phyloP scores from a whole-genome alignment of 2,888 invertebrate species.

The Ormia ochracea region DNA sequence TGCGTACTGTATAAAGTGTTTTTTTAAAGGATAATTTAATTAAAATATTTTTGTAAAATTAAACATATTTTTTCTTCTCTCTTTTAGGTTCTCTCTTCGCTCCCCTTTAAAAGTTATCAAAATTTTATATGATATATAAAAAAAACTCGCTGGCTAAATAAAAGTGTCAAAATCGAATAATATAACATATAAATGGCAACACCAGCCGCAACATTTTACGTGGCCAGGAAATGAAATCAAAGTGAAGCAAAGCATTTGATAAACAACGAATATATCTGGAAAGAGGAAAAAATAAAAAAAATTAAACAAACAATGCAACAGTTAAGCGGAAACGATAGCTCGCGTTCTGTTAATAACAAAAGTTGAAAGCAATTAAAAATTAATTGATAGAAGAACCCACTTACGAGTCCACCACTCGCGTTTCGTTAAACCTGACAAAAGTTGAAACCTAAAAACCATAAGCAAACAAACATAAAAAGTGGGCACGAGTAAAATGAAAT shows the following conservation, averaged over 20 bases:
- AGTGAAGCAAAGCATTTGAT: constrained; percentile 13
- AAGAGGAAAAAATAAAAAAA: not conserved
- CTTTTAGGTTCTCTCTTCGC: not conserved
- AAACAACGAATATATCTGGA: not conserved
- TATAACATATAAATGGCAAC: not conserved
- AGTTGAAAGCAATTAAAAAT: constrained; percentile 65
- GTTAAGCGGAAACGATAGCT: constrained; percentile 7
- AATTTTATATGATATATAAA: not conserved
- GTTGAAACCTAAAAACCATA: not conserved
- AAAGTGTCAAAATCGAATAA: not conserved
- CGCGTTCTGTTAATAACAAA: constrained; percentile 53
- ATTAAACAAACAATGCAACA: constrained; percentile 8
- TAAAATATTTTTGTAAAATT: too few relatives aligned
- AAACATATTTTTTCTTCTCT: not conserved
- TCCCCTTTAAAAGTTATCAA: not conserved
- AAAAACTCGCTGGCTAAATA: not conserved
- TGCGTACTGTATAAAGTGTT: too few relatives aligned
- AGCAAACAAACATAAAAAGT: not conserved
- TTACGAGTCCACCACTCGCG: not conserved
- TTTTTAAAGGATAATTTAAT: too few relatives aligned
- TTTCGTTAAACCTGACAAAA: not conserved
- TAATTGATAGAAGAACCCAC: constrained; percentile 17
- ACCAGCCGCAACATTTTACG: not conserved
- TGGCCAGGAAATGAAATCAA: not conserved
- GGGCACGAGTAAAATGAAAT: not conserved